Base-by-base conservation (phyloP, 2,888 invertebrate species). In the Capitulum mitella region DNA sequence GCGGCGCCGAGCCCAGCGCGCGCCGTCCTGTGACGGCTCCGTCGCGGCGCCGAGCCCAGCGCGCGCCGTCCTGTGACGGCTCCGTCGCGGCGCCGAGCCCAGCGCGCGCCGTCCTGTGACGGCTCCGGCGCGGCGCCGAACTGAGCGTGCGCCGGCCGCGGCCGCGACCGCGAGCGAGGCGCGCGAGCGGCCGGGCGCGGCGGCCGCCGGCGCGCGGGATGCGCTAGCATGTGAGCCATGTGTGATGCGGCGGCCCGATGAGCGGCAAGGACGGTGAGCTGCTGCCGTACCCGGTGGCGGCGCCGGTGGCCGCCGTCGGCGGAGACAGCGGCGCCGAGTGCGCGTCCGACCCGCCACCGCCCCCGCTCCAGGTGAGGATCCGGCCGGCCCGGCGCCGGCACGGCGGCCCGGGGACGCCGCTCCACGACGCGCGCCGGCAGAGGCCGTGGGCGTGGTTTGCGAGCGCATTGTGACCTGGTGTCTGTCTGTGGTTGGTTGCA, bases 321-420 rank as follows among this genome's bases (percentile, higher is more conserved):
- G 32, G 64, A 16, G 64, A 32, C 32, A 19, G 1, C 34, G 64
- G 64, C 64, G 64, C 16, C 3, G 34, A 32, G 19, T 32, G 34
- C 34, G 64, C 34, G 19, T 32, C 64, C 34, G 64, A 64, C 34
- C 64, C 64, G 32, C 64, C 64, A 19, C 64, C 64, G 64, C 64
- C 64, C 64, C 64, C 64, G 64, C 64, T 64, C 32, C 64, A 64
- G 64, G 64, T 64, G 34, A 64, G 64, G n/a, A n/a, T n/a, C n/a
- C n/a, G n/a, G n/a, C n/a, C n/a, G n/a, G n/a, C n/a, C n/a, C n/a
- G n/a, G n/a, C n/a, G n/a, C n/a, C n/a, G n/a, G n/a, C n/a, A n/a
- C n/a, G n/a, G n/a, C n/a, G n/a, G n/a, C n/a, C n/a, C n/a, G n/a
- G n/a, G n/a, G n/a, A n/a, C n/a, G n/a, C n/a, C n/a, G n/a, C n/a